Evolutionary conservation across 2,888 invertebrate species (phyloP), one percentile per base, ranked within the genome.

Genomic region (Dioctria linearis): DNA sequence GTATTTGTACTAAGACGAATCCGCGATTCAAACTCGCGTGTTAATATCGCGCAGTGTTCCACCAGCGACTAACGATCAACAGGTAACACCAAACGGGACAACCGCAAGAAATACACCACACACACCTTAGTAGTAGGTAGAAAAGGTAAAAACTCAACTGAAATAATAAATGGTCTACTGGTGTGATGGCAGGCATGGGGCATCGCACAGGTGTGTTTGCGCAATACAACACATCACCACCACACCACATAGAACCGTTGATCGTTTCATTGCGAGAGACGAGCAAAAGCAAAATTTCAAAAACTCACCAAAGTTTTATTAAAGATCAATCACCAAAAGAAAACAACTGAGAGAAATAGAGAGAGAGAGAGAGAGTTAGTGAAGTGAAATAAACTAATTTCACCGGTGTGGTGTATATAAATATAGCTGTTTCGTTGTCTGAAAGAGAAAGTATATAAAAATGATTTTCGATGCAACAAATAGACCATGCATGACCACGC

Each of bases 41-140:
- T 78, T 67, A 78, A 78, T 69, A 79, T 80, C 80, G 78, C 80
- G 71, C 82, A 76, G 75, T 69, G 79, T 65, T 82, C 71, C 59
- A 71, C 78, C 79, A 82, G 54, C 80, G 79, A 82, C 82, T 82
- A 80, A 82, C 69, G 46, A 63, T 76, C 63, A 76, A 76, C 76
- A 76, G 76, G 76, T 76, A 61, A 63, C 46, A 40, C 46, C 61
- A 51, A 76, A 49, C 63, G 76, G 76, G 13, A 76, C 76, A 76
- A 13, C 76, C 59, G 25, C 25, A 49, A 76, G 49, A 9, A 61
- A 37, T n/a, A n/a, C 46, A 49, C 76, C 76, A 25, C 59, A 25
- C 25, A 40, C 40, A 43, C 37, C 39, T 43, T 13, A 9, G 66
- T 13, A 9, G 66, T 25, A 25, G 2, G 25, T n/a, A 66, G 46